Evolutionary conservation across 2,113 vertebrate species (phyloP), one percentile per base, ranked within the genome.

Genomic region (Eulemur macaco): DNA sequence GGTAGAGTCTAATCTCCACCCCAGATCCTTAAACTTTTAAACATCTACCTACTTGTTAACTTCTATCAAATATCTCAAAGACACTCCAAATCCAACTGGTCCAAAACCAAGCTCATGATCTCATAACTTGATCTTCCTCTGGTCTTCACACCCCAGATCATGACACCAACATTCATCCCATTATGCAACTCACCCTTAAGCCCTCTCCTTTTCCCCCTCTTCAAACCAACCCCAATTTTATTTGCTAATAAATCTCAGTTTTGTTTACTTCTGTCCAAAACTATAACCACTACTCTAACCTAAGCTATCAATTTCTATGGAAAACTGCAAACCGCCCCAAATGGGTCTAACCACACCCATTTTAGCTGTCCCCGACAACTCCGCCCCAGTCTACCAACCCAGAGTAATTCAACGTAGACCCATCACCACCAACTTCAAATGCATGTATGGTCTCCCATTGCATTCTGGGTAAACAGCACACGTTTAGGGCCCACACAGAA

Each of bases 181-280:
- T 76, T 86, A 77, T 86, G 39, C 66, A 96, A 91, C 77, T 95
- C n/a, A 73, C 3, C 23, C 42, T 58, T 95, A 58, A 76, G 14
- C 9, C 6, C 15, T 83, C 18, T 92, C n/a, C 9, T 45, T 63
- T 29, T 76, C 81, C 21, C 23, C 5, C 18, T 95, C 52, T 96
- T 34, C 58, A 86, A 94, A 86, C 14, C 50, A 91, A 50, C 2
- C 4, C 17, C 13, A 58, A 86, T n/a, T 77, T 83, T 76, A 73
- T 69, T 80, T 80, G n/a, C 23, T 95, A 84, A 89, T 76, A 56
- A 42, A 69, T 86, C 15, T 92, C 45, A 91, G 13, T 29, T 31
- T 82, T 66, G 4, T 89, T 89, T 13, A 64, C 66, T 84, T 63
- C 20, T 89, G 50, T 86, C 31, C 58, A 94, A 85, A 95, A 69